These are phyloP conservation scores for Grammomys dolichurus DNA, from an alignment of 2,113 vertebrate genomes.

Conservation along the genomic window DNA sequence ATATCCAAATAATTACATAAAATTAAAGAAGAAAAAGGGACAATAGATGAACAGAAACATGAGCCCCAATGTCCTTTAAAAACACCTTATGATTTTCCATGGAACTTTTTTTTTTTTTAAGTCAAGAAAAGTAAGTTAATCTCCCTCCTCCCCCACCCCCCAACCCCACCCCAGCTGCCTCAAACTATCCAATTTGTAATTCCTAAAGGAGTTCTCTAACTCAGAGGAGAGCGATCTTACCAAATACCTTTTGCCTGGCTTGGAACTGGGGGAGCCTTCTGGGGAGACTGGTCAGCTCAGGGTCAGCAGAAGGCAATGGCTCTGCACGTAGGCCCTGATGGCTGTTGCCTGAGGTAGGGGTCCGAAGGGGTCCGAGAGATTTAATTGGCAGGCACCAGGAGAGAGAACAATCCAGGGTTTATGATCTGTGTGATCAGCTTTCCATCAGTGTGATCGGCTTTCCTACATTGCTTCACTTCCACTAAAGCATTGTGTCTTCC, in stretches of 20 bases:
- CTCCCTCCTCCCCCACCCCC: too few relatives aligned
- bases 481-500: not conserved
- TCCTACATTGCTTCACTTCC: not conserved
- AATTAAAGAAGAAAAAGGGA: constrained; percentile 50
- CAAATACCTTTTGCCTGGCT: not conserved
- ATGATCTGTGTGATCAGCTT: not conserved
- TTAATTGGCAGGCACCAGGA: not conserved
- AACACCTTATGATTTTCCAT: constrained; percentile 28
- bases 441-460: not conserved
- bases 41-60: constrained; percentile 33
- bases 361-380: not conserved
- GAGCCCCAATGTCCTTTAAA: constrained; percentile 45
- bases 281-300: not conserved
- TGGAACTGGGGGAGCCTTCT: not conserved
- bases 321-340: not conserved
- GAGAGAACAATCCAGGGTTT: not conserved
- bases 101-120: constrained; percentile 1
- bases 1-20: constrained; percentile 30
- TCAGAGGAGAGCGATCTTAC: not conserved
- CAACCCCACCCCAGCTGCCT: not conserved
- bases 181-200: not conserved
- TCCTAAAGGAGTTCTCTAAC: constrained; percentile 13
- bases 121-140: constrained; percentile 45
- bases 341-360: not conserved
- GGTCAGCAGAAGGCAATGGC: not conserved